phyloP scores from a whole-genome alignment of 2,113 vertebrate genomes.

The Octodon degus region DNA sequence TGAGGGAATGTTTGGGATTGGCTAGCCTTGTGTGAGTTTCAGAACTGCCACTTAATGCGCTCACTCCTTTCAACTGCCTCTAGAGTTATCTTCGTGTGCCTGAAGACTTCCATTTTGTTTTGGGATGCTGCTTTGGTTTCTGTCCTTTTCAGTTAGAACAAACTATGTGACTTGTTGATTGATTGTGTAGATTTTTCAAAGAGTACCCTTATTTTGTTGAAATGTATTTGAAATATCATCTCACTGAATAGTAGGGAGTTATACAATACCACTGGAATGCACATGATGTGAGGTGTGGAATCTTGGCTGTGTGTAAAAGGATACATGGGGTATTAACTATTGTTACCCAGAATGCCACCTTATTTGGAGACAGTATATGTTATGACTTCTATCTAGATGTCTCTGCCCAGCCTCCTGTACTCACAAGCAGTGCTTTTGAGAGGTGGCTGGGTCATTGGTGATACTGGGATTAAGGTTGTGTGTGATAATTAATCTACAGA shows the following conservation, averaged over 20 bases:
- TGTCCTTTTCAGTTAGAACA: constrained; percentile 26
- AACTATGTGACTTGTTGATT: neutral
- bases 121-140: neutral
- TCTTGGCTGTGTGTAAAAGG: neutral
- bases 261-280: neutral
- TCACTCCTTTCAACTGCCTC: neutral
- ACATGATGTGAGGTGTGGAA: neutral
- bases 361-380: neutral
- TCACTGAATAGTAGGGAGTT: neutral
- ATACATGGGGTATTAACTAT: neutral
- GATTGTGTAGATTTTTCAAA: neutral
- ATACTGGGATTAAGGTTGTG: neutral
- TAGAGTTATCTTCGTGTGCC: neutral
- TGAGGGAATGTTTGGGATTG: neutral
- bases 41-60: neutral
- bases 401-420: neutral
- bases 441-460: neutral
- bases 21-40: neutral
- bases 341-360: neutral
- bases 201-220: neutral
- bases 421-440: neutral
- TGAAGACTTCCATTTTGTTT: neutral
- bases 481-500: neutral
- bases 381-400: neutral
- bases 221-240: neutral